Base-by-base conservation (phyloP, 1,140 invertebrate species). In the Drosophila albomicans region DNA sequence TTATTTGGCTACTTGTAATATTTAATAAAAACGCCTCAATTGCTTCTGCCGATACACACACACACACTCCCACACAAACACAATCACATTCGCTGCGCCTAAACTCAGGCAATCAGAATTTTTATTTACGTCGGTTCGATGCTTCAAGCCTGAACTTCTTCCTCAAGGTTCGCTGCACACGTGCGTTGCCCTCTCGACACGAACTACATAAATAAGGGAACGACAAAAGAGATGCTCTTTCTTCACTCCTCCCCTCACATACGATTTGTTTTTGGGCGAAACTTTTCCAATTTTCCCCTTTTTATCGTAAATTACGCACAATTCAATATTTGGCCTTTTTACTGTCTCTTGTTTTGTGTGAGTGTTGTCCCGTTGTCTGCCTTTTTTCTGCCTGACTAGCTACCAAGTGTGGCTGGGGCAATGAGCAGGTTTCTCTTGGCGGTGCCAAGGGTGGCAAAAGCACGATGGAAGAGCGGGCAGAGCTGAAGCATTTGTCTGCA, bases 211-310 rank as follows among this genome's bases (percentile, higher is more conserved):
- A 91, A 88, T 85, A 91, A 91, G 68, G 52, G 57, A 80, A 75
- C 68, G 57, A 64, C 64, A 64, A 79, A 77, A 57, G 71, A 78
- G 71, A 78, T 61, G 45, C 59, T 64, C 46, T 52, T 28, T 38
- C 35, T 38, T 11, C 15, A 3, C 11, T 20, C 16, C 2, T 16
- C 11, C 16, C 16, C 56, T 41, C 64, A 81, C 65, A 64, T 77
- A 59, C 45, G 75, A 63, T 48, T 75, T 48, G 52, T 30, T 49
- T 49, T 52, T 45, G 59, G 54, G 32, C 2, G 6, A 91, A 91
- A 91, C 89, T 91, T 91, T 91, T 91, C 89, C 89, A 91, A 91
- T 91, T 91, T 91, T 91, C 89, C 89, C 89, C 89, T 91, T 91
- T 91, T 91, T 91, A 91, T 89, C 88, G 84, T 89, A 91, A 91